Conservation (phyloP, 2,888 invertebrate genomes). For the Synanthedon formicaeformis region DNA sequence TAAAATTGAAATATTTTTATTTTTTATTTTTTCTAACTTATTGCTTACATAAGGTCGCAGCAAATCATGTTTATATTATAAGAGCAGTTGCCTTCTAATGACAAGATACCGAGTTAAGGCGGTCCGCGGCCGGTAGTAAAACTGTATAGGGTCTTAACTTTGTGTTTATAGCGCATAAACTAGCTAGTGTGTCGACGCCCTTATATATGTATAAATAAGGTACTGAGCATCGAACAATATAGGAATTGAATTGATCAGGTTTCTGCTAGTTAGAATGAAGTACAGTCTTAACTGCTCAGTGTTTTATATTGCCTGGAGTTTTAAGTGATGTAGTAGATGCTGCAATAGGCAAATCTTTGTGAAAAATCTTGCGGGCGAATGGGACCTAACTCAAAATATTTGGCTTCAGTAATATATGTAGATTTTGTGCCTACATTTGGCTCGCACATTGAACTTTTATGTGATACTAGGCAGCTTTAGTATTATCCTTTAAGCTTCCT, state of each 20-base stretch:
- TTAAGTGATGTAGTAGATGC: background rate
- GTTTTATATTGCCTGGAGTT: background rate
- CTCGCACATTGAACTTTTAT: too few relatives aligned
- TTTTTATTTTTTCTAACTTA: too few relatives aligned
- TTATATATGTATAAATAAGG: conserved; percentile 7
- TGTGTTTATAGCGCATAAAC: conserved; percentile 31
- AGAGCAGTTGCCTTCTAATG: conserved; percentile 10
- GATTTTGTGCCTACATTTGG: too few relatives aligned
- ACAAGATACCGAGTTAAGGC: conserved; percentile 27
- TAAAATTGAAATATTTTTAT: too few relatives aligned
- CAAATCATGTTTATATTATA: background rate
- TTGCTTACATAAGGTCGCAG: background rate
- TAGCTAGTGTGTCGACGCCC: conserved; percentile 20
- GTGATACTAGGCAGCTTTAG: too few relatives aligned
- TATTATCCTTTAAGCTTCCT: too few relatives aligned
- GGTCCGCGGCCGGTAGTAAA: conserved; percentile 14
- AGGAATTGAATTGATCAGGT: background rate
- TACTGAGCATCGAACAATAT: background rate
- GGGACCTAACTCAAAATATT: too few relatives aligned
- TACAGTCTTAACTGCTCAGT: background rate
- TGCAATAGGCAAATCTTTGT: background rate
- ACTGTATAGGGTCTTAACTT: conserved; percentile 12
- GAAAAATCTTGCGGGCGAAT: too few relatives aligned
- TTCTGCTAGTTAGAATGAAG: background rate
- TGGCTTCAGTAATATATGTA: too few relatives aligned